Evolutionary conservation across 2,888 invertebrate species (phyloP).

Genomic region (Acleris laterana): DNA sequence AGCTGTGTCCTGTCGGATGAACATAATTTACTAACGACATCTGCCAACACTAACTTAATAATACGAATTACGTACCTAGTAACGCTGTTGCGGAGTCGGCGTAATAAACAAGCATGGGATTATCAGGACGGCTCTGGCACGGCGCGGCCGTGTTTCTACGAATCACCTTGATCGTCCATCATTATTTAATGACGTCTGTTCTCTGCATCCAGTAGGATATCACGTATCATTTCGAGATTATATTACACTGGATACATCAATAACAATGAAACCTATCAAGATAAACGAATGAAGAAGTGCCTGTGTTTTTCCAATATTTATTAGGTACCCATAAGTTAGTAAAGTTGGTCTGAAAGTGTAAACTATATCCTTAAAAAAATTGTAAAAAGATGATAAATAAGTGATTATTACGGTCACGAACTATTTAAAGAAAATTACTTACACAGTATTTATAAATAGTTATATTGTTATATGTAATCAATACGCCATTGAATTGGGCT

Average conservation of each 20-base stretch:
- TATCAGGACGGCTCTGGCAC: constrained; percentile 16
- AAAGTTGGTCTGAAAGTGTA: too few species aligned
- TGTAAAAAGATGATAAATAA: too few species aligned
- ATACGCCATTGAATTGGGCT: too few species aligned
- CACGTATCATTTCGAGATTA: constrained; percentile 43
- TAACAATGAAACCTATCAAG: neutral
- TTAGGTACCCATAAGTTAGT: too few species aligned
- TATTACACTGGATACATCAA: constrained; percentile 25
- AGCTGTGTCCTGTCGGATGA: constrained; percentile 74
- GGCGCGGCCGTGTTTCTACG: constrained; percentile 4
- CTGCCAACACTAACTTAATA: constrained; percentile 70
- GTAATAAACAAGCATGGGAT: constrained; percentile 28
- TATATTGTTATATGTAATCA: too few species aligned
- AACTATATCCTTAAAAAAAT: too few species aligned
- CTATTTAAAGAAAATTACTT: too few species aligned
- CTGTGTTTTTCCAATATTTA: too few species aligned
- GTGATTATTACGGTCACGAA: too few species aligned
- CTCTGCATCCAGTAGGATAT: constrained; percentile 42
- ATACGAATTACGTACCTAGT: constrained; percentile 40
- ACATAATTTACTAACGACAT: constrained; percentile 76
- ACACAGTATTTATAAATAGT: too few species aligned
- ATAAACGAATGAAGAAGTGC: too few species aligned
- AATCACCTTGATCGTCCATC: constrained; percentile 18
- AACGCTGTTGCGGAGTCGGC: constrained; percentile 22
- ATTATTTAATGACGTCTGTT: constrained; percentile 18